Base-by-base conservation (phyloP, 2,797 vertebrate species). In the Gymnocypris eckloni region DNA sequence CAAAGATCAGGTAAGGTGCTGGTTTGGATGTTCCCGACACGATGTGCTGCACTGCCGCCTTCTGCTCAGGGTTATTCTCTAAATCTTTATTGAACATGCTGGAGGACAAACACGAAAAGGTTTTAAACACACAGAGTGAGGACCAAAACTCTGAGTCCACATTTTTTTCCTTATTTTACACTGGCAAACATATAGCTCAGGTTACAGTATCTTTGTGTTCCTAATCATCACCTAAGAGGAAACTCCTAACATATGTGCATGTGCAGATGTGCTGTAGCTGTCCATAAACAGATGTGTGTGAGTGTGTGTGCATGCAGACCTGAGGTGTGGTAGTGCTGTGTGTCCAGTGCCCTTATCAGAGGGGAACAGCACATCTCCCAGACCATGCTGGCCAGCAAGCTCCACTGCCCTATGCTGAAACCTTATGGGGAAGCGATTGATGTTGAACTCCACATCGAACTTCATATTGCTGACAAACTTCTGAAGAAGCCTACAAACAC, bases 371-470 rank as follows among this genome's bases (percentile, higher is more conserved):
- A 96, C 87, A 39, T 94, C 87, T 81, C 87, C 90, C 9, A 99
- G 93, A 5, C 77, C 20, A 1, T 72, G 88, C 52, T 81, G 72
- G 15, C 52, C 66, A 0, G 95, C 96, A 91, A 98, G 87, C 7
- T 89, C 88, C 67, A 94, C 91, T 0, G 98, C 97, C 0, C 97
- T 95, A 82, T 98, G 97, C 92, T 97, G 96, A 41, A 97, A 91
- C 84, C 87, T 96, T 91, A 98, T 85, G 0, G 96, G 94, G 89
- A 95, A 94, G 50, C 97, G 96, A 92, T 90, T 97, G 92, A 98
- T 92, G n/a, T 96, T 98, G 87, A 99, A 99, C 89, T 96, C 96
- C 91, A 99, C 97, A 0, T 98, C 90, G 15, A 98, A 98, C 90
- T 89, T 96, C 94, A 97, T 92, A 8, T 96, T 95, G 20, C 89